A percentile compares a stretch with the other conserved stretches of the same genome.
Conservation (phyloP, 2,888 invertebrate species). For the Brachyptera risi region DNA sequence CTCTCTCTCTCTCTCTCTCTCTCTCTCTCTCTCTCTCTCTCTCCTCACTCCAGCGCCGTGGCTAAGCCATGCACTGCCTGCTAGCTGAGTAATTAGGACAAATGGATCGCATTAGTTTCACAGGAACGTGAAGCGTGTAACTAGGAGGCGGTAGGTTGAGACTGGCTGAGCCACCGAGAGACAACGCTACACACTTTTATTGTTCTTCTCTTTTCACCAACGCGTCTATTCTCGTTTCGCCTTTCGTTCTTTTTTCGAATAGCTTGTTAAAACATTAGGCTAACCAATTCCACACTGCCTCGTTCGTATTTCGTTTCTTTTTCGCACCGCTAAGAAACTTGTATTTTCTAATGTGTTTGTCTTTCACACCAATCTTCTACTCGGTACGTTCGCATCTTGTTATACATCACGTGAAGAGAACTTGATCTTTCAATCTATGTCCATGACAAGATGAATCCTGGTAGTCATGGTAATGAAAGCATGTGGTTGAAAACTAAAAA, state of each 20-base stretch:
- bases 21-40: not conserved
- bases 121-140: slow-evolving; percentile 27
- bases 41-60: not conserved
- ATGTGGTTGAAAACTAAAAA: too few relatives aligned
- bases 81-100: slow-evolving; percentile 25
- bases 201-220: not conserved
- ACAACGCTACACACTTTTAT: not conserved
- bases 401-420: too few relatives aligned
- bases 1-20: too few relatives aligned
- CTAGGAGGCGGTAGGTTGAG: slow-evolving; percentile 14
- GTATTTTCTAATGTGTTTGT: slow-evolving; percentile 21
- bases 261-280: not conserved
- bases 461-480: too few relatives aligned
- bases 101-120: slow-evolving; percentile 29
- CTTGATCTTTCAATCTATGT: too few relatives aligned
- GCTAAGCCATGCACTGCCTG: slow-evolving; percentile 8
- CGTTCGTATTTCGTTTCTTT: not conserved
- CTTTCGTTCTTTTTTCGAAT: not conserved
- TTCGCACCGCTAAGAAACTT: slow-evolving; percentile 4
- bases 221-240: not conserved
- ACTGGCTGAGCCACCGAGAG: not conserved
- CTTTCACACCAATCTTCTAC: slow-evolving; percentile 11
- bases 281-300: not conserved
- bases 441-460: too few relatives aligned
- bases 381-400: not conserved